A percentile compares a stretch with the other conserved stretches of the same genome.
phyloP scores from a whole-genome alignment of 2,888 invertebrate genomes.

The Tolmerus cingulatus region DNA sequence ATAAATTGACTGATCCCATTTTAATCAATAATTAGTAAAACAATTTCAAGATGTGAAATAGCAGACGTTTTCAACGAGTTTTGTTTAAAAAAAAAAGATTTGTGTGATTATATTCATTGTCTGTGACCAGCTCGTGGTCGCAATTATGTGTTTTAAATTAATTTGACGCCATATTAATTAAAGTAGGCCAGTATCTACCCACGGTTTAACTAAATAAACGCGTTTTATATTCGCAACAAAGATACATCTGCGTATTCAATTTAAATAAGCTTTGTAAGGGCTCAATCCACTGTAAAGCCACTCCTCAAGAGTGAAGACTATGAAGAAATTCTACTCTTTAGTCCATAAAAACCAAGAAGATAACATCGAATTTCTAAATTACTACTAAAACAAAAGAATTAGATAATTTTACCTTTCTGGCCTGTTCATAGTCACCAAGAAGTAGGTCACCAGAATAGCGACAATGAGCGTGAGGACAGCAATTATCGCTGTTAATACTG shows the following conservation, averaged over 20 bases:
- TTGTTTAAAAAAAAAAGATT: background rate
- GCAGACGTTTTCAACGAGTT: background rate
- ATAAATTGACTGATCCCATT: background rate
- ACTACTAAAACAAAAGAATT: background rate
- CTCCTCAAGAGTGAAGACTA: background rate
- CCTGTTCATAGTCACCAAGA: conserved; percentile 55
- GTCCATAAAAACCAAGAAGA: background rate
- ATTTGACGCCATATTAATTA: background rate
- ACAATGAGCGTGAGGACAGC: conserved; percentile 57
- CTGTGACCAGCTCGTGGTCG: background rate
- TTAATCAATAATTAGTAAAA: background rate
- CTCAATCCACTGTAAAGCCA: background rate
- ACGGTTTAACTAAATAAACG: background rate
- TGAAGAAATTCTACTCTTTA: background rate
- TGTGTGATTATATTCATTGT: background rate
- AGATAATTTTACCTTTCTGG: conserved; percentile 55
- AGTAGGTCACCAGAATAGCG: conserved; percentile 59
- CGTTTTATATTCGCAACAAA: background rate
- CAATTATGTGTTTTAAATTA: background rate
- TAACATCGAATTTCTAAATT: background rate
- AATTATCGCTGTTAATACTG: conserved; percentile 56
- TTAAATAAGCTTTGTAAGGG: background rate
- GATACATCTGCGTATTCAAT: background rate
- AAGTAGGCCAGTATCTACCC: background rate
- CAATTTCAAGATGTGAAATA: background rate